Base-by-base conservation (phyloP, 1,140 invertebrate genomes). In the Holcopasites calliopsidis region DNA sequence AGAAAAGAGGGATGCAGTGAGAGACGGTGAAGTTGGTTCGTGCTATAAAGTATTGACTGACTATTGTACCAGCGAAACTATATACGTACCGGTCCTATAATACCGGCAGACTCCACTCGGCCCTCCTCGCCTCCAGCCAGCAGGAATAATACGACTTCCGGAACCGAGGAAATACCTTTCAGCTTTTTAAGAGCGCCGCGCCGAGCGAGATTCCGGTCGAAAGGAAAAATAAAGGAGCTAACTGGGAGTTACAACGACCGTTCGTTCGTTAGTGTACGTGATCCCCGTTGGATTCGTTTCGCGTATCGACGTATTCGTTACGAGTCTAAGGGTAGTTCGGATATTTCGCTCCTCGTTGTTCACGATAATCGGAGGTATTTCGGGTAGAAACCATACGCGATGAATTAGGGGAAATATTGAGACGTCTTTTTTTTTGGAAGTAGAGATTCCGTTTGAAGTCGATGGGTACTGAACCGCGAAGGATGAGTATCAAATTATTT, bases 11-110 rank as follows among this genome's bases (percentile, higher is more conserved):
- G 44, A n/a, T 47, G 44, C n/a, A n/a, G n/a, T n/a, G n/a, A n/a
- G n/a, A n/a, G n/a, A n/a, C n/a, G n/a, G n/a, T n/a, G 16, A 75
- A 55, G 61, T 83, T 65, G 76, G 75, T 75, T 74, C 79, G 72
- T 74, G 74, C 79, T 78, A 77, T 77, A 76, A 85, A 85, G 83
- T 85, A 85, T 85, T 85, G 83, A 85, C 83, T 85, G 66, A 72
- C 79, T 77, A 79, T 82, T 82, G 79, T 84, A 70, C 62, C n/a
- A 68, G 70, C 54, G 61, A 73, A 72, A 65, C n/a, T n/a, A n/a
- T 77, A 71, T 75, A 77, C 57, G 77, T 80, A 81, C 69, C 75
- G 57, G 70, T 50, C 66, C 82, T 79, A 73, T 79, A 79, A 83
- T 82, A 82, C 71, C 50, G 58, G 72, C 71, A 65, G 70, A 78